These are phyloP conservation scores for Clivina fossor DNA, from an alignment of 2,888 invertebrate species.

Conservation along the genomic window DNA sequence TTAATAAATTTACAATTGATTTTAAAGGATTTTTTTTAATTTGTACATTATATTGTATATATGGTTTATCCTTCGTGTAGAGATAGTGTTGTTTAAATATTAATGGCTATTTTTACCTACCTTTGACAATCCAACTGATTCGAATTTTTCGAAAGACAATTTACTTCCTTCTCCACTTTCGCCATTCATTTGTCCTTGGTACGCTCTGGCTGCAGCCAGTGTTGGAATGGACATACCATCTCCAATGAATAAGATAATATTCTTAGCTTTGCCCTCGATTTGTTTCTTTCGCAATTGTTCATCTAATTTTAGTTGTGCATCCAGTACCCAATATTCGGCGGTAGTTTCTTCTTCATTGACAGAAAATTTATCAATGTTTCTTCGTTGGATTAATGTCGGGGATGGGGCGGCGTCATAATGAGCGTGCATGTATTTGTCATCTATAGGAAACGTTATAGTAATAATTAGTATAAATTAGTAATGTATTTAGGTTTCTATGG, in stretches of 20 bases:
- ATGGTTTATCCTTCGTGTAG: no score
- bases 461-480: background rate
- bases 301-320: constrained; percentile 54
- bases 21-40: no score
- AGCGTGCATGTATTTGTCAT: background rate
- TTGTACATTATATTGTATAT: no score
- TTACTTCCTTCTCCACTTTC: constrained; percentile 67
- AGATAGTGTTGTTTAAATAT: no score
- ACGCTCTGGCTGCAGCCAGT: constrained; percentile 73
- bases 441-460: background rate
- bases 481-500: no score
- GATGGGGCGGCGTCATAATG: no score
- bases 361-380: background rate
- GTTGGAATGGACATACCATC: constrained; percentile 89
- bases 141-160: constrained; percentile 75
- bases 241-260: constrained; percentile 80
- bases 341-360: constrained; percentile 31
- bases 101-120: no score
- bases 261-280: constrained; percentile 58
- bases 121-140: constrained; percentile 73
- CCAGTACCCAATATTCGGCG: constrained; percentile 54
- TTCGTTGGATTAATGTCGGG: no score
- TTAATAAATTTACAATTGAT: no score
- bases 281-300: constrained; percentile 48
- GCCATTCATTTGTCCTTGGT: constrained; percentile 64